A percentile compares a stretch with the other conserved stretches of the same genome.
These are phyloP conservation scores for Dryobotodes eremita DNA, from an alignment of 2,888 invertebrate species.

Conservation along the genomic window DNA sequence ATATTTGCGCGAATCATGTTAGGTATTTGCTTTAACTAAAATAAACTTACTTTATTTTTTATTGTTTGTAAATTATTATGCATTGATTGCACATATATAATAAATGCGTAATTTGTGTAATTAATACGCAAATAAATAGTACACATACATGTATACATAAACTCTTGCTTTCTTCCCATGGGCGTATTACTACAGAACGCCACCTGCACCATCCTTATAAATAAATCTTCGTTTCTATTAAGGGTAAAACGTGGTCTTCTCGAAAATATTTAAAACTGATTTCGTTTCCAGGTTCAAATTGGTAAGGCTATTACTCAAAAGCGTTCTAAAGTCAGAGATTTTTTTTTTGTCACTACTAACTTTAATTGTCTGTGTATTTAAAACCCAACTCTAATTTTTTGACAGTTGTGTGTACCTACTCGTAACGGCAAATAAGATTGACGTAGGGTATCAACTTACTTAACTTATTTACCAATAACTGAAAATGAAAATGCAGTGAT, in stretches of 20 bases:
- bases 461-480: not conserved
- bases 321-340: not conserved
- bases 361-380: not conserved
- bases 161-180: not conserved
- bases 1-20: not conserved
- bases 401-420: not conserved
- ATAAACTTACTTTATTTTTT: not conserved
- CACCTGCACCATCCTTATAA: not conserved
- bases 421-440: not conserved
- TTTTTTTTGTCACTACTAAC: not conserved
- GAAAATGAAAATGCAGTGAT: slow-evolving; percentile 30
- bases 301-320: not conserved
- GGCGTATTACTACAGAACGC: not conserved
- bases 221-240: not conserved
- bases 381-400: not conserved
- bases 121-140: not conserved
- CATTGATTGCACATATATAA: not conserved
- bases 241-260: not conserved
- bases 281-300: not conserved
- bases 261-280: not conserved
- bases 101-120: not conserved
- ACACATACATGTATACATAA: not conserved
- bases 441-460: not conserved
- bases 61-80: not conserved
- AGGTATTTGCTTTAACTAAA: not conserved